These are phyloP conservation scores for Ostrea edulis DNA, from an alignment of 1,140 invertebrate species.

Conservation along the genomic window DNA sequence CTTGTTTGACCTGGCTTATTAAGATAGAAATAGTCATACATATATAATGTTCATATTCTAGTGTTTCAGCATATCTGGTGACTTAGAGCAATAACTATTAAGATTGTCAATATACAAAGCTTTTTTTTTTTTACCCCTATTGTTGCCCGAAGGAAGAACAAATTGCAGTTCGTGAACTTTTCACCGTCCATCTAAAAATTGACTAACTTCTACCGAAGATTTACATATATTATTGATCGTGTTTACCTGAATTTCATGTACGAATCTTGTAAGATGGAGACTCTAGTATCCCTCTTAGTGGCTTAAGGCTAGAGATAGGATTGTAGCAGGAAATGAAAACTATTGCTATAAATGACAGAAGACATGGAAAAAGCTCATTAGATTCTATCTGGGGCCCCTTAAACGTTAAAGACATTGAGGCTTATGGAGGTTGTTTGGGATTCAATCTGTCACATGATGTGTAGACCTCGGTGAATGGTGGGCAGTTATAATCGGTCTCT, in stretches of 20 bases:
- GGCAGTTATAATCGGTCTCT: background rate
- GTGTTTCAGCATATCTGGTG: background rate
- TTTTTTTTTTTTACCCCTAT: background rate
- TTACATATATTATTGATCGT: slow-evolving; percentile 29
- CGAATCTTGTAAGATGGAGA: slow-evolving; percentile 5
- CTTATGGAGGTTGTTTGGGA: background rate
- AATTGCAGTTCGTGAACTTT: slow-evolving; percentile 3
- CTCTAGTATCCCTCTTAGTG: background rate
- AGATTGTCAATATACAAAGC: background rate
- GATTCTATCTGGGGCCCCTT: slow-evolving; percentile 16
- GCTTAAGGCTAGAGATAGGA: slow-evolving; percentile 2
- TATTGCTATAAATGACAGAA: slow-evolving; percentile 25
- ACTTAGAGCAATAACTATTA: background rate
- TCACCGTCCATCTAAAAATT: slow-evolving; percentile 6
- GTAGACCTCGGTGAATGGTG: background rate
- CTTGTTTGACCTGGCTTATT: background rate
- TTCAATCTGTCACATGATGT: slow-evolving; percentile 9
- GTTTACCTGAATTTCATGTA: slow-evolving; percentile 35
- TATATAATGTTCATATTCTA: background rate
- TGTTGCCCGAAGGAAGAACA: background rate
- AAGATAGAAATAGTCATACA: background rate
- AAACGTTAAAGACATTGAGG: background rate
- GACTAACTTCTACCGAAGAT: background rate
- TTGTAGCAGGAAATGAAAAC: slow-evolving; percentile 20
- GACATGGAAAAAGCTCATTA: slow-evolving; percentile 32